A percentile compares a stretch with the other conserved stretches of the same genome.
These are phyloP conservation scores for Sebastes kiyomatsui DNA, from an alignment of 2,797 vertebrate species.

Conservation along the genomic window DNA sequence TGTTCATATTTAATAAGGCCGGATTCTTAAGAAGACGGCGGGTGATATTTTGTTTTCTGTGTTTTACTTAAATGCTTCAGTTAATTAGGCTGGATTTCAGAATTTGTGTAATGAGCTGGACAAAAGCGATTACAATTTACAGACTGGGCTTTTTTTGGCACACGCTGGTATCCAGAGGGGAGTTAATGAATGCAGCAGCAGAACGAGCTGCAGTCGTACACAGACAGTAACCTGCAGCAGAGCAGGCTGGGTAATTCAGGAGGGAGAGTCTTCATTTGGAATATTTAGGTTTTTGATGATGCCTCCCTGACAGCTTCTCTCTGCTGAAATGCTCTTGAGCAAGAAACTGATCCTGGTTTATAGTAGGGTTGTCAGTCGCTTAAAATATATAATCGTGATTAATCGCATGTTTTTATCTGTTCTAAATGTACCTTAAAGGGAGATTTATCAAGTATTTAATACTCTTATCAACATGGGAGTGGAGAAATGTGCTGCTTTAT, in stretches of 20 bases:
- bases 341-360: not conserved
- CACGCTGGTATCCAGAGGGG: not conserved
- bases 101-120: conserved; percentile 15
- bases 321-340: not conserved
- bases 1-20: conserved; percentile 1
- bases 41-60: not conserved
- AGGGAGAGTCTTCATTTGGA: not conserved
- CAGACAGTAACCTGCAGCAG: not conserved
- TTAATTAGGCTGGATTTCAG: conserved; percentile 24
- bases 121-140: not conserved
- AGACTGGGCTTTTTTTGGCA: not conserved
- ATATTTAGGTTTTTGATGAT: not conserved
- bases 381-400: too few relatives aligned
- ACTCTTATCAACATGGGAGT: too few relatives aligned
- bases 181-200: not conserved
- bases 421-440: fast-evolving
- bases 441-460: too few relatives aligned
- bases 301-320: not conserved
- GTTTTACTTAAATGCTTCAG: conserved; percentile 16
- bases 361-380: fast-evolving
- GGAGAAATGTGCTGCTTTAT: too few relatives aligned
- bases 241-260: not conserved
- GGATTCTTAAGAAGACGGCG: not conserved
- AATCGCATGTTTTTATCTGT: too few relatives aligned
- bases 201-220: not conserved